phyloP scores from a whole-genome alignment of 2,797 vertebrate species.

The Helarctos malayanus region DNA sequence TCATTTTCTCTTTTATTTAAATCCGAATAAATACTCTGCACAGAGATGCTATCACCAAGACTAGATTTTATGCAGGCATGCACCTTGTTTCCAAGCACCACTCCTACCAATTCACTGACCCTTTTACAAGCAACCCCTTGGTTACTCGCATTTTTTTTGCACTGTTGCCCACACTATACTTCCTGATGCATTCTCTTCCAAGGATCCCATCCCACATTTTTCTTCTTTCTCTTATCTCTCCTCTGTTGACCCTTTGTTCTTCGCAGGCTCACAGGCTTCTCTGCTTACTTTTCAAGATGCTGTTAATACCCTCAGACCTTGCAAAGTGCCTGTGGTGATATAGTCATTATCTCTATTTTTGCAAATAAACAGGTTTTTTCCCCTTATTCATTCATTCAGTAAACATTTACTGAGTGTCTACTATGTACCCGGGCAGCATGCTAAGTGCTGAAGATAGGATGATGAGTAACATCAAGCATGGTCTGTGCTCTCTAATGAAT shows the following conservation, averaged over 20 bases:
- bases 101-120: background rate
- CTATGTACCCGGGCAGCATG: background rate
- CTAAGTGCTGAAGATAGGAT: background rate
- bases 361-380: background rate
- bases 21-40: background rate
- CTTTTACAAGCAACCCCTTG: background rate
- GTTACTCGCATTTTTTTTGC: background rate
- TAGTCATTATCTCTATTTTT: background rate
- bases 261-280: background rate
- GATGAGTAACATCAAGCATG: background rate
- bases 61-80: background rate
- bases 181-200: background rate
- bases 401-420: background rate
- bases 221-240: background rate
- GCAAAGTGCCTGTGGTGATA: background rate
- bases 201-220: background rate
- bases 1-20: constrained; percentile 1
- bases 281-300: background rate
- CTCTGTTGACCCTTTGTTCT: background rate
- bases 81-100: background rate
- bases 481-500: background rate
- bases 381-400: background rate
- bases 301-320: background rate
- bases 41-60: background rate
- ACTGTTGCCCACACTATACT: background rate